Base-by-base conservation (phyloP, 2,797 vertebrate genomes). In the Cyclura pinguis region DNA sequence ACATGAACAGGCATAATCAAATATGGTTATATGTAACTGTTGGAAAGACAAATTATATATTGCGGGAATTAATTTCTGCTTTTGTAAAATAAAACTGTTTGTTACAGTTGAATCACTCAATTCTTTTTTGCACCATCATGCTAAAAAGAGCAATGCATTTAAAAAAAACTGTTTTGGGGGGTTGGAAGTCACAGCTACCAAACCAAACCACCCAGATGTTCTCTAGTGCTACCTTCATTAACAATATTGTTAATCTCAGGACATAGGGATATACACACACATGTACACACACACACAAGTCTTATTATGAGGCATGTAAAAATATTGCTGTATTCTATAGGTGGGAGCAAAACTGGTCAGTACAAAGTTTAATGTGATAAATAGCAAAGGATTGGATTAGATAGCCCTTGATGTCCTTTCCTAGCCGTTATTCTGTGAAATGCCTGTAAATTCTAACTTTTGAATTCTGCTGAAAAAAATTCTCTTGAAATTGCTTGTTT, bases 71-170 rank as follows among this genome's bases (percentile, higher is more conserved):
- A 32, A 1, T 80, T 59, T 42, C 13, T 77, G 14, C 32, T 50
- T 69, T n/a, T 64, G 62, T 77, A 84, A 67, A 89, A 88, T 87
- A 47, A 87, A 29, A 14, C n/a, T 42, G 6, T 64, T 64, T 81
- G 5, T 81, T 80, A 78, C 27, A 13, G 27, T 0, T 1, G 47
- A 57, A 73, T 38, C 32, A 47, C n/a, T 38, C 38, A 67, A 10
- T 69, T 64, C 67, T 27, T 13, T 64, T 73, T 80, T 42, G 22
- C 20, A 35, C 35, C 59, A 16, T 76, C n/a, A 50, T n/a, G 52
- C 73, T 35, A n/a, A 13, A 69, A 29, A 80, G 14, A n/a, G 52
- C 22, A 24, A 27, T 22, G 35, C 8, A 16, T 57, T 57, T 52
- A 6, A 69, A 62, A 82, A 32, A 69, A 62, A 76, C 16, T 47